These are phyloP conservation scores for Podarcis raffonei DNA, from an alignment of 2,113 vertebrate genomes.

Conservation along the genomic window DNA sequence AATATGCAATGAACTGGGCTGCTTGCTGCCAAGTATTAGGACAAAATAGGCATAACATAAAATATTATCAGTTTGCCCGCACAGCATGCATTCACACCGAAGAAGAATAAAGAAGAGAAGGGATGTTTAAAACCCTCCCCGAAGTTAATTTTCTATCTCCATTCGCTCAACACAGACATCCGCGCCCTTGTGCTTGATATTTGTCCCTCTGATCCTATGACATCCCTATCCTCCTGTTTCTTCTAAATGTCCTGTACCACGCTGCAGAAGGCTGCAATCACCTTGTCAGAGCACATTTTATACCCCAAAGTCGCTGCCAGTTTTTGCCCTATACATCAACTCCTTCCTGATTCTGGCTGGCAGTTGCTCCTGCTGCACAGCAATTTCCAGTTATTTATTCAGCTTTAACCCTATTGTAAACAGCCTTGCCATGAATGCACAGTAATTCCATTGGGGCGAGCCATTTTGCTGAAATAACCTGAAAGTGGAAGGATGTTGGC, in stretches of 20 bases:
- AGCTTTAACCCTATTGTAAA: slow-evolving; percentile 54
- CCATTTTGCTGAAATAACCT: slow-evolving; percentile 56
- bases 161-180: not conserved
- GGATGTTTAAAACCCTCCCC: slow-evolving; percentile 20
- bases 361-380: slow-evolving; percentile 15
- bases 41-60: not conserved
- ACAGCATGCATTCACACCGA: not conserved
- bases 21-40: not conserved
- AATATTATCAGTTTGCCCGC: not conserved
- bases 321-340: slow-evolving; percentile 44
- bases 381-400: slow-evolving; percentile 60
- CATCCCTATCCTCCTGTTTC: not conserved
- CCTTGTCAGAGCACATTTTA: slow-evolving; percentile 21
- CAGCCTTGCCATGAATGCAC: slow-evolving; percentile 51
- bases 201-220: slow-evolving; percentile 4
- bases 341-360: slow-evolving; percentile 51
- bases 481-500: slow-evolving; percentile 37
- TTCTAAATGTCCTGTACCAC: not conserved
- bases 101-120: not conserved
- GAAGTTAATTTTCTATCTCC: not conserved
- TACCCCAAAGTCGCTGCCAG: slow-evolving; percentile 22
- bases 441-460: slow-evolving; percentile 50
- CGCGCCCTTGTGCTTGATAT: not conserved
- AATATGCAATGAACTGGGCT: not conserved
- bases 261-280: slow-evolving; percentile 29